phyloP scores from a whole-genome alignment of 2,797 vertebrate species.

The Poeciliopsis presidionis region DNA sequence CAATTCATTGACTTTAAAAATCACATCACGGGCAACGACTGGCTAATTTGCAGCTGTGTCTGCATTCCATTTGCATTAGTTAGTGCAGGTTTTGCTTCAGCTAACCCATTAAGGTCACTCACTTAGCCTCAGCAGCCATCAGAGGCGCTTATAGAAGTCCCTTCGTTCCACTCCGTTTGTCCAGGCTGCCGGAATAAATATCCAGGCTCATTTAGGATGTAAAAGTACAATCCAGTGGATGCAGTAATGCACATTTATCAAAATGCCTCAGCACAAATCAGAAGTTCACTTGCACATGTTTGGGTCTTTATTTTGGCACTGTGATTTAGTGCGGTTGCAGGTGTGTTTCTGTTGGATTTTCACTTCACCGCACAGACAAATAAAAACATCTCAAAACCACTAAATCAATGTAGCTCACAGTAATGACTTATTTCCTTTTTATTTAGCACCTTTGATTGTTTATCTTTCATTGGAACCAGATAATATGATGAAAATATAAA shows the following conservation, averaged over 20 bases:
- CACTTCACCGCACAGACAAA: neutral
- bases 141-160: slow-evolving; percentile 33
- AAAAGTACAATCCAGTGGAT: slow-evolving; percentile 56
- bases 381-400: neutral
- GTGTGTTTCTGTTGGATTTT: neutral
- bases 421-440: neutral
- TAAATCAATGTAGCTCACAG: neutral
- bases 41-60: slow-evolving; percentile 11
- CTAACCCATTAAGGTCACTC: slow-evolving; percentile 17
- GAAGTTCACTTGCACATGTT: slow-evolving; percentile 40
- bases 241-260: slow-evolving; percentile 58
- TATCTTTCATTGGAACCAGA: neutral
- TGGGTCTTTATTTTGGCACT: neutral
- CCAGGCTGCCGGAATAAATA: slow-evolving; percentile 41
- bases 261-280: slow-evolving; percentile 47
- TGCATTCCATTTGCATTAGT: slow-evolving; percentile 26
- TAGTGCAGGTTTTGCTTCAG: neutral
- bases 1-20: slow-evolving; percentile 10
- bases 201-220: slow-evolving; percentile 25
- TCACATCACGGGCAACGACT: slow-evolving; percentile 9
- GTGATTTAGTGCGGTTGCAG: neutral
- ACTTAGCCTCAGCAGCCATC: slow-evolving; percentile 24
- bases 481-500: neutral
- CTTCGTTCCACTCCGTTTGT: slow-evolving; percentile 47
- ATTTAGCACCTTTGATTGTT: neutral